Percentiles rank a stretch among this genome's conserved stretches.
phyloP scores from a whole-genome alignment of 2,797 vertebrate species.

The Premnoplex brunnescens region DNA sequence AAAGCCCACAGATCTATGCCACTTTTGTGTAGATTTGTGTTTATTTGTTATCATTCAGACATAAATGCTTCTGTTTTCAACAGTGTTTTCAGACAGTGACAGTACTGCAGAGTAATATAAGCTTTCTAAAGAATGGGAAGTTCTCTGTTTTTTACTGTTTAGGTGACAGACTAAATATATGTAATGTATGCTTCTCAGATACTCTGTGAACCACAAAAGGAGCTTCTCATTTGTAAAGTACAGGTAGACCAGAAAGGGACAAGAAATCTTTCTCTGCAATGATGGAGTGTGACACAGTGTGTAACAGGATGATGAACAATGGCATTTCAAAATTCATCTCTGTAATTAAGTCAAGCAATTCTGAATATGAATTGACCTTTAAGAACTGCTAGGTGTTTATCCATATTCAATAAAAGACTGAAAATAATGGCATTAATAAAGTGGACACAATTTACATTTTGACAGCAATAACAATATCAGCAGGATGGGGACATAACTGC shows the following conservation, averaged over 20 bases:
- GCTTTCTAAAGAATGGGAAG: background rate
- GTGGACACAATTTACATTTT: background rate
- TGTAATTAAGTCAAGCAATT: constrained; percentile 33
- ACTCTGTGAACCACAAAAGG: background rate
- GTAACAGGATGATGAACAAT: background rate
- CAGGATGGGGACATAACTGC: background rate
- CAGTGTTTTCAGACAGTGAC: background rate
- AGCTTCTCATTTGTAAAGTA: background rate
- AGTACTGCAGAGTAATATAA: background rate
- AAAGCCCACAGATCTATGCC: background rate
- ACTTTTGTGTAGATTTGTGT: background rate
- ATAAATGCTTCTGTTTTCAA: background rate
- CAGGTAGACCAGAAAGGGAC: background rate
- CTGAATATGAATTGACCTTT: constrained; percentile 20
- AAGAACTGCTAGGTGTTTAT: constrained; percentile 13
- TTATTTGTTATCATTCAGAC: background rate
- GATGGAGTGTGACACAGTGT: background rate
- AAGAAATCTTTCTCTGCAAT: background rate
- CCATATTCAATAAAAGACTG: background rate
- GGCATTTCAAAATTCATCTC: constrained; percentile 4
- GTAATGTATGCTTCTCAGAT: background rate
- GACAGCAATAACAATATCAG: background rate
- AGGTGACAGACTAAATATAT: background rate
- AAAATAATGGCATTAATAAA: background rate
- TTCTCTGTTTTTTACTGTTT: background rate